Evolutionary conservation across 37 sponge, comb jelly and placozoan genomes (phyloP), one percentile per base, ranked within the genome.

Genomic region (Spongilla lacustris): DNA sequence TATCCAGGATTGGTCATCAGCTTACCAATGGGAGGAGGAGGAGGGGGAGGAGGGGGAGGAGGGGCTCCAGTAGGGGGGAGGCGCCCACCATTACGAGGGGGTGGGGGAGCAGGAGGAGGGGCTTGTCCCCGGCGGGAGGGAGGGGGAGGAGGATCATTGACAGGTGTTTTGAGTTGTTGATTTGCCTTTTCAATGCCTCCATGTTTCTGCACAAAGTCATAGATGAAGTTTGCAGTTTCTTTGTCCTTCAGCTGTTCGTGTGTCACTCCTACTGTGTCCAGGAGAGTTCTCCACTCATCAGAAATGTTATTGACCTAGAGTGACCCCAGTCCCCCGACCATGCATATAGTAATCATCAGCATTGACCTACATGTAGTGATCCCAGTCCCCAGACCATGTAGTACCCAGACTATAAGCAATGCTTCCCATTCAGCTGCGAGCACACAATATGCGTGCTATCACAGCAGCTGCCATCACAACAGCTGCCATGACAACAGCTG

Each of bases 101-200:
- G 91, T 77, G 11, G 82, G 67, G 66, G 76, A 74, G 48, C 50
- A 75, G 26, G 87, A 84, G 46, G 46, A 8, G 46, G 46, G 4
- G 4, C 8, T 29, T 69, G 83, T 46, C 46, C 46, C 8, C 46
- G 4, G 46, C 46, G 82, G 24, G 70, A 67, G 33, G 81, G 90
- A 26, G 90, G 92, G n/a, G 89, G 85, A 29, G 91, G 91, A 2
- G 89, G 79, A 35, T 72, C 25, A 6, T 14, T 24, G 5, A 1
- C 58, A 23, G 73, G 23, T 1, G 67, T 83, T 22, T 81, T 86
- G 36, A 88, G 88, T 67, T 96, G 85, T 37, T 71, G 70, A 74
- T 36, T 89, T 28, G 91, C 87, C 38, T 87, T 81, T 58, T 96
- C 88, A 48, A 96, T 96, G 6, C 96, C 96, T 25, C 96, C 96